These are phyloP conservation scores for Hypsibius dujardini DNA, from an alignment of 1,140 invertebrate genomes.

Conservation along the genomic window DNA sequence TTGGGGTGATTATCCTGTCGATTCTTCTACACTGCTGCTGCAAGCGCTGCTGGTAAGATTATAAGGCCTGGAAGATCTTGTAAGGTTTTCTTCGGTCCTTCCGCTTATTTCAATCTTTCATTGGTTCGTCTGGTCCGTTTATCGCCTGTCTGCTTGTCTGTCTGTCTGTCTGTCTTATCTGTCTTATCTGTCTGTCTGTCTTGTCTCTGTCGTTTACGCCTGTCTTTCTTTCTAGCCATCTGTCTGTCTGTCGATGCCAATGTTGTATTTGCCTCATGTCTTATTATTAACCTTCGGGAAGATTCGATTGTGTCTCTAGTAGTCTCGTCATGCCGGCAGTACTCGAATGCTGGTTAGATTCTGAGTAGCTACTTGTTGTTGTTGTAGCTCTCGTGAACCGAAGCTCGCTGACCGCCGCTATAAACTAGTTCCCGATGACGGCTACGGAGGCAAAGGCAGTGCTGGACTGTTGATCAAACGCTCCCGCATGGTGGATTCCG, in stretches of 20 bases:
- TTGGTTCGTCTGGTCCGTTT: too few species aligned
- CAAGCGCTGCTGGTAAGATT: neutral
- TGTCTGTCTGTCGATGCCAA: too few species aligned
- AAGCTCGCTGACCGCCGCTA: neutral
- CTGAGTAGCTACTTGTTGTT: neutral
- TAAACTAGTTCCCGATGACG: neutral
- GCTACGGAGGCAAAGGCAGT: neutral
- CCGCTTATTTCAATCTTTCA: too few species aligned
- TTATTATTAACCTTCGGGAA: too few species aligned
- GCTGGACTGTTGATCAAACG: neutral
- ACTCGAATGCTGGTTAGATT: neutral
- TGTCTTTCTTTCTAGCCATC: too few species aligned
- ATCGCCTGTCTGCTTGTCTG: too few species aligned
- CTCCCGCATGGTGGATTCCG: neutral
- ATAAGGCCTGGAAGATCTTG: too few species aligned
- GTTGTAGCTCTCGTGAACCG: neutral
- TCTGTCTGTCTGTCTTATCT: too few species aligned
- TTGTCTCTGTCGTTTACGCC: too few species aligned
- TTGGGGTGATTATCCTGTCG: neutral
- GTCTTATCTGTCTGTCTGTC: too few species aligned
- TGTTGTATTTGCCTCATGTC: too few species aligned
- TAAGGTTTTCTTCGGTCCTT: too few species aligned
- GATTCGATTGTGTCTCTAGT: neutral
- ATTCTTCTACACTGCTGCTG: neutral
- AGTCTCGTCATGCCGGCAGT: neutral